Conservation (phyloP, 2,797 vertebrate species). For the Dallia pectoralis region DNA sequence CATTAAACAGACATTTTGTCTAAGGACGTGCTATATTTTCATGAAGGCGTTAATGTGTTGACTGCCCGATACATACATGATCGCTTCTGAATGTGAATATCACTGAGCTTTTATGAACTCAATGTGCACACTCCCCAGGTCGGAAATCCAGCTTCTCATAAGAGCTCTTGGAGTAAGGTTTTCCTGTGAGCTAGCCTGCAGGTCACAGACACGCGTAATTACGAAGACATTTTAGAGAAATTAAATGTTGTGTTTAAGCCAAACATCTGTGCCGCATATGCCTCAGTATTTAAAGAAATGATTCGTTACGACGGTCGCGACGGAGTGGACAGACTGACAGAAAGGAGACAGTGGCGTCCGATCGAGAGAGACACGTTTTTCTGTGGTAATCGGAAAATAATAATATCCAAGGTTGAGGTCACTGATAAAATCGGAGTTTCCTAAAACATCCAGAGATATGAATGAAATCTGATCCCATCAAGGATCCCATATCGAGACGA, state of each 20-base stretch:
- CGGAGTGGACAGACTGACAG: conserved; percentile 8
- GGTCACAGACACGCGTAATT: conserved; percentile 62
- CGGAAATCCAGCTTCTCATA: not conserved
- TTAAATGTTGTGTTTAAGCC: conserved; percentile 57
- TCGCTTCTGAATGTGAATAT: not conserved
- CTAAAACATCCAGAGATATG: not conserved
- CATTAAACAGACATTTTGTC: too few species aligned
- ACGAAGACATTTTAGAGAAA: conserved; percentile 66
- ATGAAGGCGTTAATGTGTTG: too few species aligned
- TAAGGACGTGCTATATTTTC: too few species aligned
- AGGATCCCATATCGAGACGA: not conserved
- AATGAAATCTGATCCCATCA: not conserved
- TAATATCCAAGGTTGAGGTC: not conserved
- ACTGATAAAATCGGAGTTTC: not conserved
- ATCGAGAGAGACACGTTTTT: not conserved
- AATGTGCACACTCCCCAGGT: not conserved
- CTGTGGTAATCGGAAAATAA: not conserved
- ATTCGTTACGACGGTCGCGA: conserved; percentile 33
- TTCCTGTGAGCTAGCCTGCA: conserved; percentile 32
- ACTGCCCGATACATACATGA: too few species aligned
- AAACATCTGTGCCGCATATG: conserved; percentile 70
- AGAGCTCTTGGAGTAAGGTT: not conserved
- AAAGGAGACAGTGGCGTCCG: conserved; percentile 7
- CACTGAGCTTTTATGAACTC: not conserved
- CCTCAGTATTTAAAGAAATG: conserved; percentile 45